These are phyloP conservation scores for Phyto melanocephala DNA, from an alignment of 2,888 invertebrate genomes.

Conservation along the genomic window DNA sequence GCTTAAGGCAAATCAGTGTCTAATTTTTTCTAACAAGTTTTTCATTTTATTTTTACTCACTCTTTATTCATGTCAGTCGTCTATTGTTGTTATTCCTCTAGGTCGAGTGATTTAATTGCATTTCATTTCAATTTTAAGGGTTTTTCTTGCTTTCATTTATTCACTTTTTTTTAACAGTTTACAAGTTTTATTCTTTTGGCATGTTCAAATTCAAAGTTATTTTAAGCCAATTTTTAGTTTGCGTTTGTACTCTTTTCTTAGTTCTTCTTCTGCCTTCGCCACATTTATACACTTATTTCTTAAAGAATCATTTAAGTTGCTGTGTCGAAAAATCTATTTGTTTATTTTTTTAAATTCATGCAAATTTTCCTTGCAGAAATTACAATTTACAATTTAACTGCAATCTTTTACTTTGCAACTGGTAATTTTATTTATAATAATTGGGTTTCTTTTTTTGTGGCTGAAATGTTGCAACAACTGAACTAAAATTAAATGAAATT, in stretches of 20 bases:
- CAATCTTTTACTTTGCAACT: slow-evolving; percentile 22
- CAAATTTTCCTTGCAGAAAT: not conserved
- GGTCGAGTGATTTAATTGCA: slow-evolving; percentile 64
- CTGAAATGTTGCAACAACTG: slow-evolving; percentile 24
- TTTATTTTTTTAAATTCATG: slow-evolving; percentile 14
- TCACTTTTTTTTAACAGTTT: slow-evolving; percentile 13
- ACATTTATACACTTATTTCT: not conserved
- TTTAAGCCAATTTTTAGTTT: slow-evolving; percentile 40
- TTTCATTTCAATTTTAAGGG: slow-evolving; percentile 56
- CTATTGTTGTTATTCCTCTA: slow-evolving; percentile 31
- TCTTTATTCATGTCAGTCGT: not conserved
- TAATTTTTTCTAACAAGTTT: slow-evolving; percentile 10
- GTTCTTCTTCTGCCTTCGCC: not conserved
- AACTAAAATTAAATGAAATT: slow-evolving; percentile 13
- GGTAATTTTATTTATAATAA: slow-evolving; percentile 43
- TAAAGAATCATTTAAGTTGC: slow-evolving; percentile 21
- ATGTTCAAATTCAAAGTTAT: slow-evolving; percentile 53
- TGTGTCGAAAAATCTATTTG: slow-evolving; percentile 29
- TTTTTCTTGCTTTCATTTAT: slow-evolving; percentile 33
- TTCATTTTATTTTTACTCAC: slow-evolving; percentile 22
- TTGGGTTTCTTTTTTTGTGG: slow-evolving; percentile 52
- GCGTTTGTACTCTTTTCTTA: not conserved
- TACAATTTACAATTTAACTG: slow-evolving; percentile 15
- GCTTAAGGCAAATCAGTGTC: too few relatives aligned
- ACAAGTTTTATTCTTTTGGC: slow-evolving; percentile 56